Percentiles rank a stretch among this genome's conserved stretches.
phyloP scores from a whole-genome alignment of 2,113 vertebrate genomes.

The Corvus cornix region DNA sequence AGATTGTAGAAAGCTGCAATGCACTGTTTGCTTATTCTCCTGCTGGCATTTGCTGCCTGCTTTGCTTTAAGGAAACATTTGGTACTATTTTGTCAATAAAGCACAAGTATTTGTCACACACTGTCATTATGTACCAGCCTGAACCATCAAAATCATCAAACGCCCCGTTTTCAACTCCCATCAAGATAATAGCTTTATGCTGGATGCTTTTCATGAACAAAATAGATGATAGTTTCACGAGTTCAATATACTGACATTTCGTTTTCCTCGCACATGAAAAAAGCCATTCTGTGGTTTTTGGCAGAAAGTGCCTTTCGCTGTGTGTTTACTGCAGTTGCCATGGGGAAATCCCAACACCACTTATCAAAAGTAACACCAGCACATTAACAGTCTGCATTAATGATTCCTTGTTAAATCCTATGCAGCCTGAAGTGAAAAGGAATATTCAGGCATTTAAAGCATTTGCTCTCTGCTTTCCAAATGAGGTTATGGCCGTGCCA shows the following conservation, averaged over 20 bases:
- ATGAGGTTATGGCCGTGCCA: neutral
- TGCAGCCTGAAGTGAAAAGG: neutral
- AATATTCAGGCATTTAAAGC: neutral
- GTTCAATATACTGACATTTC: slow-evolving; percentile 24
- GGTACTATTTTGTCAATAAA: slow-evolving; percentile 49
- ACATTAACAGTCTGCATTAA: slow-evolving; percentile 1
- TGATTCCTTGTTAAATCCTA: neutral
- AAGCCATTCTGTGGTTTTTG: slow-evolving; percentile 45
- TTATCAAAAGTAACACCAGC: slow-evolving; percentile 43
- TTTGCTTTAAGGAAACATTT: slow-evolving; percentile 15
- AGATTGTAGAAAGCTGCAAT: neutral
- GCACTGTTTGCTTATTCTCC: neutral
- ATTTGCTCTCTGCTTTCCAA: neutral
- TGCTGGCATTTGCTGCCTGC: neutral
- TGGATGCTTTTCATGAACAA: slow-evolving; percentile 1
- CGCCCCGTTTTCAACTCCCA: neutral
- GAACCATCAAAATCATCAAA: slow-evolving; percentile 16
- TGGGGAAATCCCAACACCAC: slow-evolving; percentile 52
- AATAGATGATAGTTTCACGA: neutral
- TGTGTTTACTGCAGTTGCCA: slow-evolving; percentile 57
- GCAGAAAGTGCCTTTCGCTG: neutral
- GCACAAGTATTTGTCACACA: slow-evolving; percentile 34
- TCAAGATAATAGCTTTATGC: slow-evolving; percentile 12
- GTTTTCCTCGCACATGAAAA: slow-evolving; percentile 33
- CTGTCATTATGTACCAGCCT: neutral